Evolutionary conservation across 2,888 invertebrate species (phyloP).

Genomic region (Andrena bicolor): DNA sequence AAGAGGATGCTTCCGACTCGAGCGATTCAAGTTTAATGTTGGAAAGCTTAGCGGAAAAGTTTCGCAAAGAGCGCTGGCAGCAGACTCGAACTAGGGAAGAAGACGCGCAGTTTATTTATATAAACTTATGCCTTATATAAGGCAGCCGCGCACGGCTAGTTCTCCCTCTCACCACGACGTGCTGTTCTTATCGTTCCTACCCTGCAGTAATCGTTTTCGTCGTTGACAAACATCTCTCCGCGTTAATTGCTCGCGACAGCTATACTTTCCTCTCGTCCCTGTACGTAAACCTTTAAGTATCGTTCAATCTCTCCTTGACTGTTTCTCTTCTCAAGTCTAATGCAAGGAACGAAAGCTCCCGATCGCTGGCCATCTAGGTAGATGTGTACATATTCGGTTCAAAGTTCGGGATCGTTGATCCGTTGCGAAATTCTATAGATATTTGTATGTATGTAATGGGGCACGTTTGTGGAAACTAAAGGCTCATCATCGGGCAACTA

Average conservation of each 20-base stretch:
- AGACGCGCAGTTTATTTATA: constrained; percentile 36
- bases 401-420: constrained; percentile 37
- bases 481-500: neutral
- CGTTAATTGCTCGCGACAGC: neutral
- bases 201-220: constrained; percentile 13
- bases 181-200: constrained; percentile 45
- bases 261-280: neutral
- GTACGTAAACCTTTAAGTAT: too few species aligned
- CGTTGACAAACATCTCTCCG: neutral
- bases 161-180: constrained; percentile 28
- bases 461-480: neutral
- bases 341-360: neutral
- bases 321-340: neutral
- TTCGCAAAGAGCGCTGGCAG: constrained; percentile 31
- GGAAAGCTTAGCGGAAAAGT: neutral
- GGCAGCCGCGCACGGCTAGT: constrained; percentile 12
- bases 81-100: constrained; percentile 41
- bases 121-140: neutral
- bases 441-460: neutral
- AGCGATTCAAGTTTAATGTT: neutral
- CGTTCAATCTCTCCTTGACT: neutral
- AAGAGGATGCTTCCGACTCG: neutral
- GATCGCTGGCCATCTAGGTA: neutral
- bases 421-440: constrained; percentile 11
- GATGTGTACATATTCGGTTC: constrained; percentile 17